A percentile compares a stretch with the other conserved stretches of the same genome.
phyloP scores from a whole-genome alignment of 1,140 invertebrate species.

The Procambarus clarkii region DNA sequence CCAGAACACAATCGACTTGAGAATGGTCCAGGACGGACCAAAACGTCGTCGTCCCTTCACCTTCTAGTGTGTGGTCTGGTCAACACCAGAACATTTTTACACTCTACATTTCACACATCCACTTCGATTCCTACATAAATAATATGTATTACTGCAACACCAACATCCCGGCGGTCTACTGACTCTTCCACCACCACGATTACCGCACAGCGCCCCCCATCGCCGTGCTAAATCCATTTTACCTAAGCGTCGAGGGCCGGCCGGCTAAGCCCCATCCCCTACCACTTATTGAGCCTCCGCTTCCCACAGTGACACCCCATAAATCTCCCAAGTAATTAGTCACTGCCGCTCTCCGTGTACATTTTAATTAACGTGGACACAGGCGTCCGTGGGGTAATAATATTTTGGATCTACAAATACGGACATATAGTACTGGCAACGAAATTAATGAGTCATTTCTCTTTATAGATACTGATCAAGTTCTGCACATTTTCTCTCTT shows the following conservation, averaged over 20 bases:
- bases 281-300: neutral
- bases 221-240: neutral
- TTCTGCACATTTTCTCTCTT: too few species aligned
- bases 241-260: neutral
- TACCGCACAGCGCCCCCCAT: neutral
- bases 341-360: neutral
- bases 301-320: neutral
- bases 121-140: too few species aligned
- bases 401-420: neutral
- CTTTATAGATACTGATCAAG: too few species aligned
- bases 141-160: too few species aligned
- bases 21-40: too few species aligned
- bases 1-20: too few species aligned
- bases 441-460: too few species aligned
- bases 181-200: neutral
- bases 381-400: neutral
- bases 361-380: neutral
- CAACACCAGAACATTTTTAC: too few species aligned
- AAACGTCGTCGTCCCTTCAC: too few species aligned
- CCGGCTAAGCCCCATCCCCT: neutral
- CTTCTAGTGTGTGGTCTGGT: too few species aligned
- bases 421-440: neutral
- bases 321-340: neutral
- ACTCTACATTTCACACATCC: too few species aligned
- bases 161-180: too few species aligned